A percentile compares a stretch with the other conserved stretches of the same genome.
These are phyloP conservation scores for Chironomus tentans DNA, from an alignment of 2,888 invertebrate genomes.

Conservation along the genomic window DNA sequence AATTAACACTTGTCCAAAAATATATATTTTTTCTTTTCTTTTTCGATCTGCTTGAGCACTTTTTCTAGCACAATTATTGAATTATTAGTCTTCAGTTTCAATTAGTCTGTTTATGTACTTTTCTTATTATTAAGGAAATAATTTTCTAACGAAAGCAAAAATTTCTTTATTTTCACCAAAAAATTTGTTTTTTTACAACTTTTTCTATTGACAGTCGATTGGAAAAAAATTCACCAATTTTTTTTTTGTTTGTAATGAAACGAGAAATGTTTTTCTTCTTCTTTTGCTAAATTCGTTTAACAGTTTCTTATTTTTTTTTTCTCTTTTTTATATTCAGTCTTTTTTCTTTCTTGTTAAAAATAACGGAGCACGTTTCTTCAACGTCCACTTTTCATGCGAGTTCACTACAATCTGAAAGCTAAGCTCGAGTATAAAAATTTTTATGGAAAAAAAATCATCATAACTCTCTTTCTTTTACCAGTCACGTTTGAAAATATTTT, in stretches of 20 bases:
- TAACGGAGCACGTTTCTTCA: conserved; percentile 1
- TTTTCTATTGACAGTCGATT: background rate
- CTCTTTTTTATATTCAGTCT: background rate
- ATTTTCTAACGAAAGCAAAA: background rate
- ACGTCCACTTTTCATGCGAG: conserved; percentile 20
- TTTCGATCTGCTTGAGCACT: background rate
- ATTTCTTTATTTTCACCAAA: background rate
- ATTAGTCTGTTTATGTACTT: no score
- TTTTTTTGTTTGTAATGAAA: background rate
- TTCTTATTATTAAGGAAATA: background rate
- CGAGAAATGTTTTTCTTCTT: background rate
- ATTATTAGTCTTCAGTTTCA: no score
- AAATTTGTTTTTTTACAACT: no score
- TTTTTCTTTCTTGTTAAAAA: background rate
- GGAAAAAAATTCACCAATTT: background rate
- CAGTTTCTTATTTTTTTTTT: background rate
- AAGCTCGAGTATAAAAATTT: background rate
- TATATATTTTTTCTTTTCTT: no score
- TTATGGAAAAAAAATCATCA: background rate
- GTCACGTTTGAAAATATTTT: background rate
- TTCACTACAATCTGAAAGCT: conserved; percentile 9
- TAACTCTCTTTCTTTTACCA: background rate
- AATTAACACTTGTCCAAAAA: background rate
- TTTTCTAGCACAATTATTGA: background rate
- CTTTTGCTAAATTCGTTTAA: conserved; percentile 3